A percentile compares a stretch with the other conserved stretches of the same genome.
Evolutionary conservation across 35 echinoderm and acorn worm species (phyloP).

Genomic region (Heliocidaris tuberculata): DNA sequence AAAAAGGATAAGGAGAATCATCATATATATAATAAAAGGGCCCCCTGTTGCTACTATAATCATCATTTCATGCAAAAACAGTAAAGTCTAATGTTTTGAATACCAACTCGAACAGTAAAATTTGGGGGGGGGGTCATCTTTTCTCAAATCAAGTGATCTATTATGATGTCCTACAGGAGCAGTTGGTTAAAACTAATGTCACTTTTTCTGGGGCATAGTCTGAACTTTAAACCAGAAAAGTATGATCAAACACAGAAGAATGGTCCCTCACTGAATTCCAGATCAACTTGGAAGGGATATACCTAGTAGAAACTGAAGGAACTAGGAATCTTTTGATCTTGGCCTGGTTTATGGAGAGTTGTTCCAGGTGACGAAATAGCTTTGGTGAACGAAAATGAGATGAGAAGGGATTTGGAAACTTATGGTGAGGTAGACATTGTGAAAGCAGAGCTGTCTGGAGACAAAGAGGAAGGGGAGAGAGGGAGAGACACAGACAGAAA

Average conservation of each 20-base stretch:
- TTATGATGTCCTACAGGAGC: background rate
- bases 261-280: background rate
- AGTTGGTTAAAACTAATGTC: background rate
- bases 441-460: background rate
- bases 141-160: too few relatives aligned
- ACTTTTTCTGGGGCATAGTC: background rate
- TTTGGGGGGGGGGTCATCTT: too few relatives aligned
- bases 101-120: too few relatives aligned
- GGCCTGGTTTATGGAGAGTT: background rate
- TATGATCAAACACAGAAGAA: background rate
- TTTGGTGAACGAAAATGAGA: background rate
- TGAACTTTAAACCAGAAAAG: background rate
- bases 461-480: background rate
- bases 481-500: background rate
- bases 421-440: background rate
- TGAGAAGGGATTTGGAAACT: background rate
- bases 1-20: too few relatives aligned
- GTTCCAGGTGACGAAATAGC: constrained; percentile 4
- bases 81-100: too few relatives aligned
- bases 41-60: too few relatives aligned
- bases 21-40: too few relatives aligned
- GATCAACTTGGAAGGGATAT: background rate
- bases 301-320: background rate
- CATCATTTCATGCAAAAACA: too few relatives aligned
- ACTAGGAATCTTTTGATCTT: background rate